Percentiles rank a stretch among this genome's conserved stretches.
Evolutionary conservation across 2,113 vertebrate species (phyloP).

Genomic region (human (Homo sapiens)): GRCh38 chr22:25916001-25916500

Average conservation of each 20-base stretch:
- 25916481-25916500: not conserved
- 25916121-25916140: not conserved
- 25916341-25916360: not conserved
- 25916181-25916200: not conserved
- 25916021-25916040: not conserved
- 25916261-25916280: not conserved
- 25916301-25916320: not conserved
- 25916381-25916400: not conserved
- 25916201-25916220: not conserved
- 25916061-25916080: not conserved
- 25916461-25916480: not conserved
- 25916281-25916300: not conserved
- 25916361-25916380: not conserved
- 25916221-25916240: not conserved
- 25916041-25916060: not conserved
- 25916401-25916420: not conserved
- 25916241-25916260: not conserved
- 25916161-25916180: not conserved
- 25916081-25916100: not conserved
- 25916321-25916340: not conserved
- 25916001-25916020: not conserved
- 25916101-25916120: not conserved
- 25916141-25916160: not conserved
- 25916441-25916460: not conserved
- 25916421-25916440: not conserved